phyloP scores from a whole-genome alignment of 2,888 invertebrate species.

The Dasysyrphus albostriatus region DNA sequence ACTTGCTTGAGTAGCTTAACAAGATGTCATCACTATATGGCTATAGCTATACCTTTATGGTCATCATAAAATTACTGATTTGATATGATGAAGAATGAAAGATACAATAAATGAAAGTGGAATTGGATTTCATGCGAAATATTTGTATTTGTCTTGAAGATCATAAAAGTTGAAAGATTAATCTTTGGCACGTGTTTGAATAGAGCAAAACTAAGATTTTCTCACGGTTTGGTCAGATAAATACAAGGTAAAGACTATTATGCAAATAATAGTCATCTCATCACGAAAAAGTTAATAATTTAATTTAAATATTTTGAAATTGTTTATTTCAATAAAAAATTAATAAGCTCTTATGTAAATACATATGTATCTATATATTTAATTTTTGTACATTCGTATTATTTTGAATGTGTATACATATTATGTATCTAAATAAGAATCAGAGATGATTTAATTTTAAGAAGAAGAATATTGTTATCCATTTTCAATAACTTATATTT shows the following conservation, averaged over 20 bases:
- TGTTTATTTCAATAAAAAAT: neutral
- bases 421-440: neutral
- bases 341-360: neutral
- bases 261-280: neutral
- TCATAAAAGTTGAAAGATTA: constrained; percentile 15
- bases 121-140: constrained; percentile 40
- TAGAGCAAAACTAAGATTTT: constrained; percentile 5
- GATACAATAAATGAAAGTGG: constrained; percentile 68
- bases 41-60: constrained; percentile 27
- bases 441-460: too few species aligned
- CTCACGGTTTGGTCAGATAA: constrained; percentile 8
- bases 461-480: too few species aligned
- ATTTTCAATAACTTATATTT: too few species aligned
- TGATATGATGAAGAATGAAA: neutral
- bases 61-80: constrained; percentile 17
- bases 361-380: neutral
- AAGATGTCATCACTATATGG: constrained; percentile 66
- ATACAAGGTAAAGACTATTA: neutral
- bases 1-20: constrained; percentile 58
- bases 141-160: constrained; percentile 4
- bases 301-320: neutral
- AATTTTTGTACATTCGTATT: neutral
- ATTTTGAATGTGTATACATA: too few species aligned
- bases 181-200: constrained; percentile 15
- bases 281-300: neutral